A percentile compares a stretch with the other conserved stretches of the same genome.
phyloP scores from a whole-genome alignment of 2,888 invertebrate species.

The Thecocarcelia acutangulata region DNA sequence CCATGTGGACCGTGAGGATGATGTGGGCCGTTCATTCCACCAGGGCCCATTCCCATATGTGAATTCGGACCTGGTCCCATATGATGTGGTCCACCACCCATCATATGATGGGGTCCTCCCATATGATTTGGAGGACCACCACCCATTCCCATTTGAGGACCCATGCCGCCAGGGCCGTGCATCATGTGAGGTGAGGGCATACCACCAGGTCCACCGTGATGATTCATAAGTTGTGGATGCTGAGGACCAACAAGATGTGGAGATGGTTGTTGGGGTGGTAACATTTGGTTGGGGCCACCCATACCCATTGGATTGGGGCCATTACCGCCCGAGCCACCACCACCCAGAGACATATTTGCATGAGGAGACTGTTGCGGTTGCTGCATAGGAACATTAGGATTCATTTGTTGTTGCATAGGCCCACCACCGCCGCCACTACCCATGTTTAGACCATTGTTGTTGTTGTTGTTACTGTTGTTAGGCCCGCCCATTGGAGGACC shows the following conservation, averaged over 20 bases:
- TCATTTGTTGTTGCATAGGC: slow-evolving; percentile 79
- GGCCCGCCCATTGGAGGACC: slow-evolving; percentile 67
- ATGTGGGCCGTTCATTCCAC: slow-evolving; percentile 67
- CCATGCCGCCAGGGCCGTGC: slow-evolving; percentile 76
- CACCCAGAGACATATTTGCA: slow-evolving; percentile 71
- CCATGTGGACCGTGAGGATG: slow-evolving; percentile 63
- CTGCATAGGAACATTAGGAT: slow-evolving; percentile 82
- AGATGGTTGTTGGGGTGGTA: slow-evolving; percentile 78
- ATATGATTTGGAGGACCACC: slow-evolving; percentile 70
- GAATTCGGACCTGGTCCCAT: slow-evolving; percentile 67
- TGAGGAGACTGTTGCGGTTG: slow-evolving; percentile 74
- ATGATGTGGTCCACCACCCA: slow-evolving; percentile 65
- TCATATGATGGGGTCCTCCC: slow-evolving; percentile 76
- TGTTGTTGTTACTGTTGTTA: slow-evolving; percentile 48
- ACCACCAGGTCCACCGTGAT: slow-evolving; percentile 76
- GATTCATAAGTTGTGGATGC: slow-evolving; percentile 77
- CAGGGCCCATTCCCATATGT: slow-evolving; percentile 67
- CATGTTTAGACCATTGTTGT: slow-evolving; percentile 70
- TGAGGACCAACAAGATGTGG: slow-evolving; percentile 76
- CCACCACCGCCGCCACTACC: slow-evolving; percentile 71
- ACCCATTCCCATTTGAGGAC: slow-evolving; percentile 74
- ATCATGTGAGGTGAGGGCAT: slow-evolving; percentile 78
- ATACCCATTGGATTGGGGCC: slow-evolving; percentile 78
- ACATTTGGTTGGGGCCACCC: slow-evolving; percentile 76
- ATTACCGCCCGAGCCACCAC: slow-evolving; percentile 71